Base-by-base conservation (phyloP, 2,113 vertebrate species). In the Argyrosomus japonicus region DNA sequence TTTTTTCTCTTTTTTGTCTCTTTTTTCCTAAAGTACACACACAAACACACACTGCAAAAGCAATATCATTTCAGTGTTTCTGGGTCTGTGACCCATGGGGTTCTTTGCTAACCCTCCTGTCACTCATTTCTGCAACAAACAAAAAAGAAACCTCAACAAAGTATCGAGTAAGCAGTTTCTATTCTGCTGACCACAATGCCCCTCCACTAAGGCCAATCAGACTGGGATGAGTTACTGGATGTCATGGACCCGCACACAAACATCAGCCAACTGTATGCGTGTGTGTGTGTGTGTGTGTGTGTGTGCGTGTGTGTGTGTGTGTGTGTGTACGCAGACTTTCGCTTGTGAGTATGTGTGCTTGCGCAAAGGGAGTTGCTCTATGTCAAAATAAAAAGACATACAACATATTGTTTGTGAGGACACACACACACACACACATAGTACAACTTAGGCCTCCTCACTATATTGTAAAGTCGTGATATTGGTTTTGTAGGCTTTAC, bases 141-240 rank as follows among this genome's bases (percentile, higher is more conserved):
- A 85, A 91, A 88, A 87, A 89, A 88, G 69, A 92, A 92, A 68
- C 72, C 80, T 73, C 72, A 68, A 77, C 77, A 91, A 87, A 89
- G 61, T 69, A 76, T 56, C 3, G 82, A 90, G 81, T 92, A 88
- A 92, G 92, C 91, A 89, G 25, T 91, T 93, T 92, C 54, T 82
- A 83, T 93, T 91, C 76, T 92, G 91, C 92, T 95, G 93, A 95
- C 86, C 90, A 93, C 83, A 84, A 82, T 81, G 72, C 76, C 83
- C 76, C 83, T 73, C 77, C 77, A 82, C 88, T 77, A 58, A 50
- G 67, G 76, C 88, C 88, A 88, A 74, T 88, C 86, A 85, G 80
- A 85, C 71, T 79, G 68, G 79, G 81, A 92, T 91, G 87, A 92
- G 85, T 84, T 90, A 88, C 89, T 87, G 82, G 89, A 90, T 87